These are phyloP conservation scores for Trichopoda pennipes DNA, from an alignment of 2,888 invertebrate species.

Conservation along the genomic window DNA sequence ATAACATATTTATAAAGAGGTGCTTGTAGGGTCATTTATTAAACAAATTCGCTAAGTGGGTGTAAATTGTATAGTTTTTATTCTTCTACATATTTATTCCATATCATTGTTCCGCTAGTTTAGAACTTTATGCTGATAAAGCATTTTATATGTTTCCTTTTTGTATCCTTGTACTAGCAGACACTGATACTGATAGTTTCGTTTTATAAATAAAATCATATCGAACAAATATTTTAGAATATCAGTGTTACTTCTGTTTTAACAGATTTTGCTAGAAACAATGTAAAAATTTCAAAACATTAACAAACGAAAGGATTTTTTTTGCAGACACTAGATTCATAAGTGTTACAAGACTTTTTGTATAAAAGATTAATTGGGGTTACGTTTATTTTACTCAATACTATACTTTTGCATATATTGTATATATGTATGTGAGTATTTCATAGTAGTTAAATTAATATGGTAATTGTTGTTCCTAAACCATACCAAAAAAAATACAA, in stretches of 20 bases:
- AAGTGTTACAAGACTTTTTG: too few species aligned
- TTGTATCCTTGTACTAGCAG: neutral
- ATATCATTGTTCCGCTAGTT: neutral
- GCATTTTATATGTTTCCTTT: conserved; percentile 19
- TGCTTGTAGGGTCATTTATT: conserved; percentile 50
- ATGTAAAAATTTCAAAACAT: too few species aligned
- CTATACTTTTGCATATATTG: neutral
- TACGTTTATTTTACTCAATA: too few species aligned
- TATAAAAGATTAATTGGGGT: too few species aligned
- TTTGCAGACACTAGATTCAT: too few species aligned
- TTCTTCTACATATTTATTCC: neutral
- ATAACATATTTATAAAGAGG: neutral
- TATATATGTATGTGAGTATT: neutral
- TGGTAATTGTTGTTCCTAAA: conserved; percentile 15
- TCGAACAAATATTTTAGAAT: neutral
- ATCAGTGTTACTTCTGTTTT: too few species aligned
- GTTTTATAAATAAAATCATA: too few species aligned
- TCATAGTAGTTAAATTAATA: neutral
- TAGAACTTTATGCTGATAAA: conserved; percentile 35
- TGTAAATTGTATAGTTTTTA: conserved; percentile 46
- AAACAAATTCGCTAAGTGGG: conserved; percentile 62
- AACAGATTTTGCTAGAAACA: too few species aligned
- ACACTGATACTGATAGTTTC: neutral
- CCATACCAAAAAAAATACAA: conserved; percentile 33
- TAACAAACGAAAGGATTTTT: too few species aligned